Conservation (phyloP, 92 coral and sea anemone species). For the Muricea muricata region DNA sequence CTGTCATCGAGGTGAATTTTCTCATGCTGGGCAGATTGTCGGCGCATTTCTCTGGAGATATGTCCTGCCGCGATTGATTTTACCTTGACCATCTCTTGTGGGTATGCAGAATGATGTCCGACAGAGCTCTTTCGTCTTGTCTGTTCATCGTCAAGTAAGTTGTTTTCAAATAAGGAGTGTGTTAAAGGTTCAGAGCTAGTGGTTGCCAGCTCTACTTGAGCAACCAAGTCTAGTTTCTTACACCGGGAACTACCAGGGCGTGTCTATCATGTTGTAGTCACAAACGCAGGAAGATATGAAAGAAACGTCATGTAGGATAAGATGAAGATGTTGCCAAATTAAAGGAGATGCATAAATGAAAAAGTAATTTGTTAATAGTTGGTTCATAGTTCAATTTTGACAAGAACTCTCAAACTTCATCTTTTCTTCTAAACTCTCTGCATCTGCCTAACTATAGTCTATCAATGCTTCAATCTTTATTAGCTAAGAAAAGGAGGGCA, state of each 20-base stretch:
- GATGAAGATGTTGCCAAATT: neutral
- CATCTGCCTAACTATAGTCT: conserved; percentile 13
- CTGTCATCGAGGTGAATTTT: conserved; percentile 4
- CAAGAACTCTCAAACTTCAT: neutral
- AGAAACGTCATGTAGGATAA: neutral
- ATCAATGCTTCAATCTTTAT: neutral
- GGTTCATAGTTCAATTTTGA: neutral
- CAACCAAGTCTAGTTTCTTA: neutral
- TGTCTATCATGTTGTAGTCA: neutral
- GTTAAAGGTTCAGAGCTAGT: conserved; percentile 37
- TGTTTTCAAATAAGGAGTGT: conserved; percentile 19
- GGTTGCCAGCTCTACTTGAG: conserved; percentile 4
- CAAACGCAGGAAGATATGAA: neutral
- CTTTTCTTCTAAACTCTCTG: conserved; percentile 46
- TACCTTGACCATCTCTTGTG: conserved; percentile 78
- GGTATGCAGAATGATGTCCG: conserved; percentile 8
- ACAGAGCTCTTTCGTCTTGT: conserved; percentile 73
- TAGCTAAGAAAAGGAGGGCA: neutral
- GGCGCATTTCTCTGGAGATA: conserved; percentile 78
- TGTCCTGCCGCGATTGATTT: conserved; percentile 96
- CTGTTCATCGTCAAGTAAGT: conserved; percentile 76
- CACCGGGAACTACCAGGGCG: conserved; percentile 10
- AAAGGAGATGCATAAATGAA: neutral
- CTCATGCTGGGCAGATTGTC: conserved; percentile 62
- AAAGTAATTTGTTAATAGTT: neutral